Percentiles rank a stretch among this genome's conserved stretches.
phyloP scores from a whole-genome alignment of 2,113 vertebrate genomes.

The Brachionichthys hirsutus region DNA sequence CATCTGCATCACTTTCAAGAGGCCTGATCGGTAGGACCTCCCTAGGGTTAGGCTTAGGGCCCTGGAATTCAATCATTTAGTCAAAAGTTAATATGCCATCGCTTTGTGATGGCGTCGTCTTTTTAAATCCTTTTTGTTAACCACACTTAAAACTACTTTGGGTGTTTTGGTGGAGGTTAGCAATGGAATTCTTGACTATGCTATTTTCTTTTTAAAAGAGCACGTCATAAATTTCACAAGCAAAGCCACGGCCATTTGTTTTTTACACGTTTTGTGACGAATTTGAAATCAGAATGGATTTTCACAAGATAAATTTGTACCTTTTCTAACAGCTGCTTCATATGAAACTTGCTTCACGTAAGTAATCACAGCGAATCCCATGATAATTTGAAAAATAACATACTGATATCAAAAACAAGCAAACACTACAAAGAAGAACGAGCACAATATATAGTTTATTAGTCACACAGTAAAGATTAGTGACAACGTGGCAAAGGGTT shows the following conservation, averaged over 20 bases:
- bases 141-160: not conserved
- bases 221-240: not conserved
- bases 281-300: not conserved
- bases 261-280: no score
- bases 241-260: not conserved
- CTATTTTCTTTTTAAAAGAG: conserved; percentile 1
- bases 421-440: not conserved
- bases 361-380: not conserved
- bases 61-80: conserved; percentile 48
- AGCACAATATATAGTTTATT: conserved; percentile 12
- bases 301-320: not conserved
- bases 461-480: conserved; percentile 2
- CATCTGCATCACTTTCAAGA: conserved; percentile 79
- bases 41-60: conserved; percentile 59
- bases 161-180: conserved; percentile 4
- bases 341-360: not conserved
- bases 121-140: not conserved
- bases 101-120: no score
- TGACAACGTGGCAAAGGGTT: not conserved
- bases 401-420: not conserved
- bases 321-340: not conserved
- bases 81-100: no score
- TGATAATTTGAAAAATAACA: conserved; percentile 2
- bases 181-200: not conserved
- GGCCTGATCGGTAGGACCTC: conserved; percentile 63